Conservation (phyloP, 2,888 invertebrate species). For the Corythucha ciliata region DNA sequence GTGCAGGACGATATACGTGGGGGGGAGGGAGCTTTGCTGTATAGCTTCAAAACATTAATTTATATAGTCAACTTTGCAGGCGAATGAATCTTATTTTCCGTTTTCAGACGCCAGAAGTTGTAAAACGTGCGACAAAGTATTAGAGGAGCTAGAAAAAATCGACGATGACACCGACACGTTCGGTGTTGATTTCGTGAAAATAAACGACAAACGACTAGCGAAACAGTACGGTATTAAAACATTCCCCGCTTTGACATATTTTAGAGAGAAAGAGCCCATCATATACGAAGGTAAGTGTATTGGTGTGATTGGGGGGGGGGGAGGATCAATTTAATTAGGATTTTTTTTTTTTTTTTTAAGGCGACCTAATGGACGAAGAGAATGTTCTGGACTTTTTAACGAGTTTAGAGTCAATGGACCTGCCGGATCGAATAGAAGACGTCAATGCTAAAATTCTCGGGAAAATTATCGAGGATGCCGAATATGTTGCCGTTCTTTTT, state of each 20-base stretch:
- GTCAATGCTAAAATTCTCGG: constrained; percentile 81
- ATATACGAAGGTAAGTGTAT: constrained; percentile 72
- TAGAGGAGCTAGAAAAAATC: constrained; percentile 85
- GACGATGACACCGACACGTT: constrained; percentile 92
- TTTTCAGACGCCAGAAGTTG: constrained; percentile 78
- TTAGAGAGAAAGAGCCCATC: constrained; percentile 91
- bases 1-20: too few species aligned
- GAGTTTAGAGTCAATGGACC: constrained; percentile 87
- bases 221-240: constrained; percentile 92
- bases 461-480: constrained; percentile 84
- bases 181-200: constrained; percentile 91
- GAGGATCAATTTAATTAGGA: not conserved
- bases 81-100: not conserved
- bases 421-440: constrained; percentile 91
- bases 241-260: constrained; percentile 93
- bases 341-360: constrained; percentile 44
- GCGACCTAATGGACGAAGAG: constrained; percentile 92
- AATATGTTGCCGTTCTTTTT: constrained; percentile 85
- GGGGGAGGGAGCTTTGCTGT: too few species aligned
- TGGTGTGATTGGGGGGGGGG: too few species aligned
- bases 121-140: constrained; percentile 81
- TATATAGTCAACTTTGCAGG: not conserved
- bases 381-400: constrained; percentile 87
- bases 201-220: constrained; percentile 91
- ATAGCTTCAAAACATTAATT: too few species aligned